phyloP scores from a whole-genome alignment of 2,888 invertebrate species.

The Eueremaeus valkanovi region DNA sequence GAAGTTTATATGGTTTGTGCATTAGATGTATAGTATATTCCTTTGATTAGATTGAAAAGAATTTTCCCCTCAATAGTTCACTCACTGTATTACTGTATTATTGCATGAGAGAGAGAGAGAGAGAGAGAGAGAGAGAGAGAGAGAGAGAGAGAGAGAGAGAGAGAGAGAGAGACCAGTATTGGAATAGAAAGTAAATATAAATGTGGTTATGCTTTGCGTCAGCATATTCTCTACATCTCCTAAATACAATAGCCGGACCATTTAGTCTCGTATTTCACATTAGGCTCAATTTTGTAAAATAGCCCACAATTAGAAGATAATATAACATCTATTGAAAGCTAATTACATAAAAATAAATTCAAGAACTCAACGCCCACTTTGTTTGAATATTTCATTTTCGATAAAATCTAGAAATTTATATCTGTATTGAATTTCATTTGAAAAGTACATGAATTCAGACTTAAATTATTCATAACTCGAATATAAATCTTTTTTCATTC shows the following conservation, averaged over 20 bases:
- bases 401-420: neutral
- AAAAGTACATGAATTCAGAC: too few relatives aligned
- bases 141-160: too few relatives aligned
- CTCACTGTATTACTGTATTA: neutral
- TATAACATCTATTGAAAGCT: slow-evolving; percentile 18
- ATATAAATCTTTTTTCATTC: too few relatives aligned
- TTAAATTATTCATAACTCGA: too few relatives aligned
- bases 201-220: neutral
- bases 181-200: neutral
- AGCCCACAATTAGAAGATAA: slow-evolving; percentile 20
- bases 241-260: neutral
- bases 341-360: slow-evolving; percentile 1
- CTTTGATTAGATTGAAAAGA: neutral
- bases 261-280: slow-evolving; percentile 31
- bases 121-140: neutral
- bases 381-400: neutral
- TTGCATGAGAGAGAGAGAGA: neutral
- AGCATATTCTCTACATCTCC: too few relatives aligned
- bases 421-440: too few relatives aligned
- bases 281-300: slow-evolving; percentile 10
- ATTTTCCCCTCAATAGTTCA: slow-evolving; percentile 1
- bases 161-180: neutral
- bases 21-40: neutral
- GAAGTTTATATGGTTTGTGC: slow-evolving; percentile 9
- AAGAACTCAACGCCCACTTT: neutral